A percentile compares a stretch with the other conserved stretches of the same genome.
These are phyloP conservation scores for Strigamia maritima DNA, from an alignment of 2,888 invertebrate genomes.

Conservation along the genomic window DNA sequence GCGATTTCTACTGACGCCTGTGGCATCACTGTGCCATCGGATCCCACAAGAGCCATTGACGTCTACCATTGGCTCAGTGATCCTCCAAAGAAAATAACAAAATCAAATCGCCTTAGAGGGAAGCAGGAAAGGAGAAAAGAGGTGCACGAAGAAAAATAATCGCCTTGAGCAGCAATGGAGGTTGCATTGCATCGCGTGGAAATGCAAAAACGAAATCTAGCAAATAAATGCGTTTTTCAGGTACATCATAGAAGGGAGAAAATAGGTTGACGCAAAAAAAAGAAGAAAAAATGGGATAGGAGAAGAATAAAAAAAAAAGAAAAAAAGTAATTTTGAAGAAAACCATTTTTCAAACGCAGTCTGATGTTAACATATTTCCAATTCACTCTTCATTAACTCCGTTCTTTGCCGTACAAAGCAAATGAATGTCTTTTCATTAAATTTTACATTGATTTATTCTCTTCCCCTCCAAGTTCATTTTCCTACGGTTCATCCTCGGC, in stretches of 20 bases:
- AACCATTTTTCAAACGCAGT: conserved; percentile 30
- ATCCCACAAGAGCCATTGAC: conserved; percentile 30
- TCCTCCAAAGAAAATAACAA: conserved; percentile 34
- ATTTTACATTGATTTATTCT: conserved; percentile 32
- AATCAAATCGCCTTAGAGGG: conserved; percentile 34
- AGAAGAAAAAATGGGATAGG: not conserved
- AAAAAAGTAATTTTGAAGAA: conserved; percentile 2
- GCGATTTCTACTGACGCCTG: conserved; percentile 12
- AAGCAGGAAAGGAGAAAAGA: conserved; percentile 19
- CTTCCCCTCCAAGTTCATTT: conserved; percentile 18
- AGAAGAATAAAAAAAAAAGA: not conserved
- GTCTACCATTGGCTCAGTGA: conserved; percentile 30
- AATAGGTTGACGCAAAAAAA: not conserved
- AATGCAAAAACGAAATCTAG: conserved; percentile 25
- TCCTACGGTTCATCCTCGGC: conserved; percentile 2
- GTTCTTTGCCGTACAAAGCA: conserved; percentile 27
- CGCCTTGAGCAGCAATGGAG: conserved; percentile 22
- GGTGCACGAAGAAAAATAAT: conserved; percentile 32
- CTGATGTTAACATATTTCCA: conserved; percentile 34
- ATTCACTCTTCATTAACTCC: conserved; percentile 34
- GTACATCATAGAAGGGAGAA: conserved; percentile 13
- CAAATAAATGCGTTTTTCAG: conserved; percentile 30
- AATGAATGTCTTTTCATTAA: conserved; percentile 34
- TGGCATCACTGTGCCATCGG: conserved; percentile 23
- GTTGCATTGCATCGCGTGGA: conserved; percentile 5